A percentile compares a stretch with the other conserved stretches of the same genome.
These are phyloP conservation scores for Dendrocincla fuliginosa DNA, from an alignment of 2,797 vertebrate species.

Conservation along the genomic window DNA sequence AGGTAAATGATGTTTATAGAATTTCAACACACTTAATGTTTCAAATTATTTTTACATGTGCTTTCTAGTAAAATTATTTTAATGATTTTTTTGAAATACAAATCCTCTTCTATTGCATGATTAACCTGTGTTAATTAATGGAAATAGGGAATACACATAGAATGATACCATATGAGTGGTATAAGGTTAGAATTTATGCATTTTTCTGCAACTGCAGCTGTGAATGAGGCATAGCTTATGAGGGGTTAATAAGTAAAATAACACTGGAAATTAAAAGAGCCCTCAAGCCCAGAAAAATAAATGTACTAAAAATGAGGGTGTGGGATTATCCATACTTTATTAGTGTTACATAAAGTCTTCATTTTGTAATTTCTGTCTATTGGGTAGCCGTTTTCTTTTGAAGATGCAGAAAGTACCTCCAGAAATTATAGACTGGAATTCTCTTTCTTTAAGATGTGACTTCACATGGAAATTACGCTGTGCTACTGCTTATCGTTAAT, in stretches of 20 bases:
- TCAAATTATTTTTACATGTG: background rate
- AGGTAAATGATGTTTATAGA: background rate
- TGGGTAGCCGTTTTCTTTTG: background rate
- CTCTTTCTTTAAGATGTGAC: constrained; percentile 2
- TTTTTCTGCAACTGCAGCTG: background rate
- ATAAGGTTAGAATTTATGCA: background rate
- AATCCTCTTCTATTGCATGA: background rate
- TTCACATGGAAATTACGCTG: background rate
- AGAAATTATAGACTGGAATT: background rate
- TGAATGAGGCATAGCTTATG: background rate
- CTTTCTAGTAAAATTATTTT: background rate
- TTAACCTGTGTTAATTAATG: background rate
- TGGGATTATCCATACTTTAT: background rate
- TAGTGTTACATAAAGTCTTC: background rate
- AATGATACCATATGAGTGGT: background rate
- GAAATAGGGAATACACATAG: background rate
- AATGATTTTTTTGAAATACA: background rate
- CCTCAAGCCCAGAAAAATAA: background rate
- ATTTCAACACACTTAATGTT: background rate
- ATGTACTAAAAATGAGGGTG: background rate
- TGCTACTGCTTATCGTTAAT: constrained; percentile 1
- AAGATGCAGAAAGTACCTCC: background rate
- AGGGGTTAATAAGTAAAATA: background rate
- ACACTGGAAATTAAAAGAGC: background rate
- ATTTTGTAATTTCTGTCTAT: background rate